These are phyloP conservation scores for Sialis lutaria DNA, from an alignment of 2,888 invertebrate species.

Conservation along the genomic window DNA sequence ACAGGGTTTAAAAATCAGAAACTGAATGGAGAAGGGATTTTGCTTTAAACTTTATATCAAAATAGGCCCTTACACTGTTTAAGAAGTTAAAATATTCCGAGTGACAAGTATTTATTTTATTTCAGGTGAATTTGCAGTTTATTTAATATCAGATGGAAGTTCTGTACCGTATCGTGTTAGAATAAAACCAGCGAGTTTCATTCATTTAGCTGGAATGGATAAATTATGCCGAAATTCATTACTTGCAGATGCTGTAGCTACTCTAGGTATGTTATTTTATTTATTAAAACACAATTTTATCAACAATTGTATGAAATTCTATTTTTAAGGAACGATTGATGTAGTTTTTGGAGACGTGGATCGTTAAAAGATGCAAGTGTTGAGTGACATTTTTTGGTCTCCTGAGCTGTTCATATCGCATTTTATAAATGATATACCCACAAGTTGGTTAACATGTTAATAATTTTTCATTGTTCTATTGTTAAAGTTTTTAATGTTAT, in stretches of 20 bases:
- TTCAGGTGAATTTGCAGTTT: conserved; percentile 61
- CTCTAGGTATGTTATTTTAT: conserved; percentile 42
- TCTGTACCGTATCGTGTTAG: conserved; percentile 45
- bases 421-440: too few species aligned
- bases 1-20: background rate
- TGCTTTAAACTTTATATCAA: background rate
- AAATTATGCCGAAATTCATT: conserved; percentile 42
- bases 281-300: conserved; percentile 21
- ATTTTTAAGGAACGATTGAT: conserved; percentile 11
- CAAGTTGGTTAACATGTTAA: too few species aligned
- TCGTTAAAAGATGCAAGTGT: conserved; percentile 8
- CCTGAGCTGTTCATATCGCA: too few species aligned
- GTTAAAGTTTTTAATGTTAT: too few species aligned
- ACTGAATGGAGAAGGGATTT: background rate
- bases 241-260: conserved; percentile 64
- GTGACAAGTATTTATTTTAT: background rate
- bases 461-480: too few species aligned
- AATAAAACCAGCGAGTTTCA: conserved; percentile 36
- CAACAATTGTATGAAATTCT: background rate
- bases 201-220: conserved; percentile 44
- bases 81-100: too few species aligned
- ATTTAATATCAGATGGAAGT: conserved; percentile 70
- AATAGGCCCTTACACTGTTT: background rate
- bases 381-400: too few species aligned
- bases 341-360: conserved; percentile 14